Evolutionary conservation across 2,888 invertebrate genomes (phyloP).

Genomic region (Druceiella hillmani): DNA sequence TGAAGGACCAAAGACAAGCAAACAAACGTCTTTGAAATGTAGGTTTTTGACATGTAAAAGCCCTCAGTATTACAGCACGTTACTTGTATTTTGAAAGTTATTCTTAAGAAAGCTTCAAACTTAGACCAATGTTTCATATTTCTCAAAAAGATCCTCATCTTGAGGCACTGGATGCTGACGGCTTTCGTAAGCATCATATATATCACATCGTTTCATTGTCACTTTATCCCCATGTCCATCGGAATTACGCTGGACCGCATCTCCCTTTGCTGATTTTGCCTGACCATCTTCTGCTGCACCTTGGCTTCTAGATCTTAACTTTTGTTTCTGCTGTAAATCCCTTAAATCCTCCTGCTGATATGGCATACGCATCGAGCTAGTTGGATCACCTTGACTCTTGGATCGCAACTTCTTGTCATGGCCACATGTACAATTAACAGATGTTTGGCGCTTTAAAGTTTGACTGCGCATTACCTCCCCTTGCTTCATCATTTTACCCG

Average conservation of each 20-base stretch:
- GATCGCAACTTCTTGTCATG: slow-evolving; percentile 44
- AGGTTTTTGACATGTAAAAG: too few species aligned
- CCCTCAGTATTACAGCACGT: too few species aligned
- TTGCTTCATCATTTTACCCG: slow-evolving; percentile 25
- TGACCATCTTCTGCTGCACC: background rate
- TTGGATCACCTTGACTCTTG: slow-evolving; percentile 26
- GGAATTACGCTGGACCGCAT: too few species aligned
- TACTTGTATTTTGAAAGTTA: too few species aligned
- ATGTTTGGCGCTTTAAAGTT: slow-evolving; percentile 41
- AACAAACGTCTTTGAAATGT: too few species aligned
- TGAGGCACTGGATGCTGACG: slow-evolving; percentile 33
- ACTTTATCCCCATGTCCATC: too few species aligned
- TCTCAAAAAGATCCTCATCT: slow-evolving; percentile 39
- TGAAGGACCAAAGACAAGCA: too few species aligned
- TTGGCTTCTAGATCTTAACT: background rate
- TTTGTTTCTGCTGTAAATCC: background rate
- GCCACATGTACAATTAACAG: slow-evolving; percentile 46
- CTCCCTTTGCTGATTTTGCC: too few species aligned
- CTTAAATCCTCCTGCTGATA: too few species aligned
- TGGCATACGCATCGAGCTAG: too few species aligned
- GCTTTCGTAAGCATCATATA: too few species aligned
- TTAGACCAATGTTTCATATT: slow-evolving; percentile 49
- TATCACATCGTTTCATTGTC: too few species aligned
- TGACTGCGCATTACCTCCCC: slow-evolving; percentile 32
- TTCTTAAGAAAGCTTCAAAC: slow-evolving; percentile 3